Conservation (phyloP, 2,113 vertebrate genomes). For the Macquaria australasica region DNA sequence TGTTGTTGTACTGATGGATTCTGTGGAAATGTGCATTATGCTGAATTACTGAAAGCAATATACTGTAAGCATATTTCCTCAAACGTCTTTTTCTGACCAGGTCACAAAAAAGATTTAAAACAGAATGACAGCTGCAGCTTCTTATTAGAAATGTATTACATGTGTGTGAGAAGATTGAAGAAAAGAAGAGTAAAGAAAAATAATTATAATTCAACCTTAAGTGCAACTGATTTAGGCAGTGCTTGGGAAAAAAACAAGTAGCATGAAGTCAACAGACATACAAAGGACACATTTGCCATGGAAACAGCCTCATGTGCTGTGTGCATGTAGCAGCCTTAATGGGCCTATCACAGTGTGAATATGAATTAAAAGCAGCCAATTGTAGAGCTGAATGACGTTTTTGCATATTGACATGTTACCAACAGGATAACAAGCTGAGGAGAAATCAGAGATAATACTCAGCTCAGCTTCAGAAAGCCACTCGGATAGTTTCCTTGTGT, state of each 20-base stretch:
- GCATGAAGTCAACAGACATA: constrained; percentile 13
- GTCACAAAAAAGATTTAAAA: background rate
- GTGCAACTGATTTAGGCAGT: background rate
- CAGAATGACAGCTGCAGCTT: background rate
- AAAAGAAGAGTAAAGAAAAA: background rate
- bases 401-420: constrained; percentile 49
- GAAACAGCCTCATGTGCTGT: constrained; percentile 63
- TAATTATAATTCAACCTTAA: background rate
- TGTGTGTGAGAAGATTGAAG: background rate
- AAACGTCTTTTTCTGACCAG: background rate
- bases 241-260: background rate
- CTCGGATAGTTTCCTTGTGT: background rate
- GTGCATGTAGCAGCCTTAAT: constrained; percentile 46
- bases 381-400: constrained; percentile 27
- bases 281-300: constrained; percentile 50
- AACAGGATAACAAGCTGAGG: constrained; percentile 3
- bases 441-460: constrained; percentile 9
- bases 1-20: too few species aligned
- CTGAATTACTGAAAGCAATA: too few species aligned
- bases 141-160: background rate
- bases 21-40: too few species aligned
- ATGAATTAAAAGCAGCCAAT: constrained; percentile 63
- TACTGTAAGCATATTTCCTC: background rate
- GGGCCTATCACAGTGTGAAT: constrained; percentile 47
- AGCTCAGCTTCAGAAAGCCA: background rate